phyloP scores from a whole-genome alignment of 2,888 invertebrate species.

The Agonopterix alstromeriana region DNA sequence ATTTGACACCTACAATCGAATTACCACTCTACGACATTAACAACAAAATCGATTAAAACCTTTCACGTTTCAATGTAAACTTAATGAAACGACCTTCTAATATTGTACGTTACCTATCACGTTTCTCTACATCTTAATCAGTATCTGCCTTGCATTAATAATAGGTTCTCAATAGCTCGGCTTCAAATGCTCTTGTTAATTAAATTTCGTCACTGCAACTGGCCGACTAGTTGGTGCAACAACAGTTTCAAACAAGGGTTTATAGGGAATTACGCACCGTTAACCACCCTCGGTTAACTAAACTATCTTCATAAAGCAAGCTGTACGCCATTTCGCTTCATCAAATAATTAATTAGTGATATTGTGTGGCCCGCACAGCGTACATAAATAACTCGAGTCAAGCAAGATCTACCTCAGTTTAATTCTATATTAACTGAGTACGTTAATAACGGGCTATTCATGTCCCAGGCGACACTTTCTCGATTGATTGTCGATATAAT shows the following conservation, averaged over 20 bases:
- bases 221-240: slow-evolving; percentile 3
- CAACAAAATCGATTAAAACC: slow-evolving; percentile 24
- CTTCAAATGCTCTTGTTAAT: slow-evolving; percentile 21
- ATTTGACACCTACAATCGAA: background rate
- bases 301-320: slow-evolving; percentile 10
- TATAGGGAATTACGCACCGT: slow-evolving; percentile 41
- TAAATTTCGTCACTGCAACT: slow-evolving; percentile 33
- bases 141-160: slow-evolving; percentile 28
- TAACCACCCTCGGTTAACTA: slow-evolving; percentile 37
- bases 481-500: slow-evolving; percentile 53
- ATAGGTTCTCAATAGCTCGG: background rate
- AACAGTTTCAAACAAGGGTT: slow-evolving; percentile 21
- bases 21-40: background rate
- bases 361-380: slow-evolving; percentile 40
- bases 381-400: slow-evolving; percentile 30
- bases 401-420: background rate
- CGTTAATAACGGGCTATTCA: slow-evolving; percentile 26
- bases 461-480: slow-evolving; percentile 41
- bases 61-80: slow-evolving; percentile 38
- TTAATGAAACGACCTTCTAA: slow-evolving; percentile 29
- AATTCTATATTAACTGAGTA: slow-evolving; percentile 11
- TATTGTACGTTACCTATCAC: slow-evolving; percentile 26
- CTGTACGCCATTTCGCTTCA: slow-evolving; percentile 30
- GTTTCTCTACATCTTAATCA: slow-evolving; percentile 39
- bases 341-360: slow-evolving; percentile 45